phyloP scores from a whole-genome alignment of 1,140 invertebrate species.

The Bombus waltoni region DNA sequence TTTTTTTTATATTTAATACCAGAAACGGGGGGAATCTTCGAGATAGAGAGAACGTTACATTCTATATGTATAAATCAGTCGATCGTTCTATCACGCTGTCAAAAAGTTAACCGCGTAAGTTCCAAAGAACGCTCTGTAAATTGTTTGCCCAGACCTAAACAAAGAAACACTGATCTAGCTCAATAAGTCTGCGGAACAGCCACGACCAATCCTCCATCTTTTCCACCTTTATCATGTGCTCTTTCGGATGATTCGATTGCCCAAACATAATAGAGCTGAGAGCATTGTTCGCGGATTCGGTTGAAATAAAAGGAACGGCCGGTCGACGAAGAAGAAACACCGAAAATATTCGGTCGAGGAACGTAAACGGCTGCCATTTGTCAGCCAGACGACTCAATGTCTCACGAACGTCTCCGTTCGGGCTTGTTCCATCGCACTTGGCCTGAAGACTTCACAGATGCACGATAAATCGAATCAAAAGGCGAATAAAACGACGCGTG shows the following conservation, averaged over 20 bases:
- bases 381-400: constrained; percentile 51
- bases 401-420: constrained; percentile 1
- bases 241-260: background rate
- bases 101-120: background rate
- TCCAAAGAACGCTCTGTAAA: background rate
- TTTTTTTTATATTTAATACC: background rate
- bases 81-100: background rate
- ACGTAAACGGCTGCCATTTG: constrained; percentile 42
- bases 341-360: constrained; percentile 46
- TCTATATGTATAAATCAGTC: background rate
- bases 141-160: background rate
- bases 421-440: background rate
- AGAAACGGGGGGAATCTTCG: background rate
- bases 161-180: constrained; percentile 7
- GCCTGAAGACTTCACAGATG: constrained; percentile 29
- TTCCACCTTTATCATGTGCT: background rate
- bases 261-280: background rate
- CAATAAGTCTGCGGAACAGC: background rate
- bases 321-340: background rate
- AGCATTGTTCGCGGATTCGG: background rate
- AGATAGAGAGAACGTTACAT: background rate
- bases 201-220: background rate
- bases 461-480: constrained; percentile 32
- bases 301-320: background rate
- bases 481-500: constrained; percentile 21